Percentiles rank a stretch among this genome's conserved stretches.
These are phyloP conservation scores for Patella caerulea DNA, from an alignment of 2,888 invertebrate species.

Conservation along the genomic window DNA sequence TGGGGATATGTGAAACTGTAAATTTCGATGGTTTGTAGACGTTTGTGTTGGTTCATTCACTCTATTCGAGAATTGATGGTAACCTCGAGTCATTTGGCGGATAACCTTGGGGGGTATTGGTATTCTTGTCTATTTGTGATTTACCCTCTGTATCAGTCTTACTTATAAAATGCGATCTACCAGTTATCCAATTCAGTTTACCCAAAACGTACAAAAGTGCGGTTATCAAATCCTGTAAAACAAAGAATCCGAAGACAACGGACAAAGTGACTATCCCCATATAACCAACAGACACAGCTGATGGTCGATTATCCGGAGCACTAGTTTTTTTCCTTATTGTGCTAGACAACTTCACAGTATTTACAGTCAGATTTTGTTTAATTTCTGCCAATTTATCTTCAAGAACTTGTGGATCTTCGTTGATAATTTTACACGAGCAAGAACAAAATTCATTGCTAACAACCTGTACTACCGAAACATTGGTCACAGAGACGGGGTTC, in stretches of 20 bases:
- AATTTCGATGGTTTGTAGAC: no score
- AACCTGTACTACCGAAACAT: background rate
- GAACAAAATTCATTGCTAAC: slow-evolving; percentile 1
- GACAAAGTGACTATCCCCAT: background rate
- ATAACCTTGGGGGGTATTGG: no score
- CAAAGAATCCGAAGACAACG: background rate
- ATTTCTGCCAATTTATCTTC: background rate
- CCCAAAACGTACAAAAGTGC: background rate
- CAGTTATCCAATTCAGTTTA: no score
- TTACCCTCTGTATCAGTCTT: no score
- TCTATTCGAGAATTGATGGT: no score
- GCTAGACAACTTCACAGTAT: background rate
- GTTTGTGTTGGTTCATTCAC: no score
- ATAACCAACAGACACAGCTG: slow-evolving; percentile 6
- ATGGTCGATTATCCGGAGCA: background rate
- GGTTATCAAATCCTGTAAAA: background rate
- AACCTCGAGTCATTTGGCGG: no score
- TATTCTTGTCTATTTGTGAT: no score
- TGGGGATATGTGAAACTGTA: no score
- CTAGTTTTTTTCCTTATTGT: background rate
- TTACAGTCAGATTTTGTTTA: background rate
- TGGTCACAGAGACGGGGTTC: background rate
- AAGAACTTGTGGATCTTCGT: background rate
- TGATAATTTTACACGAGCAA: background rate
- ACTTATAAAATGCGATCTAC: no score